These are phyloP conservation scores for Crax fasciolata DNA, from an alignment of 2,797 vertebrate species.

Conservation along the genomic window DNA sequence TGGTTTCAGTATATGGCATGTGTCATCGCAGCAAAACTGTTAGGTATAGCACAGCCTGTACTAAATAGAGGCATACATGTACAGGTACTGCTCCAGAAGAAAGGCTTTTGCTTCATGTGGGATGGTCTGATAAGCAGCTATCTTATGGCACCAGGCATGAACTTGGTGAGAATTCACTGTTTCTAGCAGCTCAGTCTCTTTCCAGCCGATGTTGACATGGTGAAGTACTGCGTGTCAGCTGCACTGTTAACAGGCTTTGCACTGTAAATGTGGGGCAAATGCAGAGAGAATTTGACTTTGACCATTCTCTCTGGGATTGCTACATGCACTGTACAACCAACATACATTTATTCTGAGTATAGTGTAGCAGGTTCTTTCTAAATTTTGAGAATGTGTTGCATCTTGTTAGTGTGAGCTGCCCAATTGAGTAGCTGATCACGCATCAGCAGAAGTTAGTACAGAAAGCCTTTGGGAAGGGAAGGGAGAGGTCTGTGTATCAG, in stretches of 20 bases:
- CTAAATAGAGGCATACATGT: no score
- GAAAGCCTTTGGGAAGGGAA: neutral
- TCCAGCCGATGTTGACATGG: accelerated
- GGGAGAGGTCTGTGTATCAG: neutral
- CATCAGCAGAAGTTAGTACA: neutral
- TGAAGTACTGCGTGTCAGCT: neutral
- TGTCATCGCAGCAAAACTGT: neutral
- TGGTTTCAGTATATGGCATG: neutral
- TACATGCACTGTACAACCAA: neutral
- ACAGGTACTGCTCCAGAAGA: neutral
- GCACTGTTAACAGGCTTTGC: neutral
- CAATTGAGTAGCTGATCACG: neutral
- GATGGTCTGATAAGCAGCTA: neutral
- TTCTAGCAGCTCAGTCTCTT: neutral
- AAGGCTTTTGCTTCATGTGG: neutral
- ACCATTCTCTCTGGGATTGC: neutral
- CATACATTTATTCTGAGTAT: neutral
- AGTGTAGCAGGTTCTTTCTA: neutral
- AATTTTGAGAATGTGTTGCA: neutral
- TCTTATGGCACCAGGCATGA: neutral
- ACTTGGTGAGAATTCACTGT: accelerated
- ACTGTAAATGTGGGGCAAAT: neutral
- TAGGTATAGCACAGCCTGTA: no score
- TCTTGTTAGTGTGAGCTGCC: neutral
- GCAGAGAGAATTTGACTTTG: neutral